phyloP scores from a whole-genome alignment of 2,113 vertebrate genomes.

The Solea solea region DNA sequence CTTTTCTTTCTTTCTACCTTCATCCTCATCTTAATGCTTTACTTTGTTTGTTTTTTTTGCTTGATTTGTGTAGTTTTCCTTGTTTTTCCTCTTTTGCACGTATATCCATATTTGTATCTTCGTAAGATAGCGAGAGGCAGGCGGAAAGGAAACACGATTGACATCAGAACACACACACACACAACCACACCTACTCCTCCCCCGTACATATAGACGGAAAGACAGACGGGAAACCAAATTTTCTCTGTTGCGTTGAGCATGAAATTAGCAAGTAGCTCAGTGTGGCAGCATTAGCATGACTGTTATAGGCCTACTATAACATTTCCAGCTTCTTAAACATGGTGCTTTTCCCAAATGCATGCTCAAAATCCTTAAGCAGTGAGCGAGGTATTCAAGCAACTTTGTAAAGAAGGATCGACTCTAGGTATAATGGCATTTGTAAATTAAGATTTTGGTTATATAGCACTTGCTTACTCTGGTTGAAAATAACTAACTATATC shows the following conservation, averaged over 20 bases:
- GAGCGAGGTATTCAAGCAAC: slow-evolving; percentile 20
- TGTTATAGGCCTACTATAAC: slow-evolving; percentile 72
- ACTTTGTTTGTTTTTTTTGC: not conserved
- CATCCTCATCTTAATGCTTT: not conserved
- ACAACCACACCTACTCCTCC: slow-evolving; percentile 10
- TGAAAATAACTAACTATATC: not conserved
- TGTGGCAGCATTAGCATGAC: slow-evolving; percentile 76
- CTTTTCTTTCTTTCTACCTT: slow-evolving; percentile 11
- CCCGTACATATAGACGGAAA: slow-evolving; percentile 27
- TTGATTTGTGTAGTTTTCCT: not conserved
- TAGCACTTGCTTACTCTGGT: not conserved
- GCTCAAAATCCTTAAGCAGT: slow-evolving; percentile 26
- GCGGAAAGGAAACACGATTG: slow-evolving; percentile 32
- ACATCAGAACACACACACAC: slow-evolving; percentile 26
- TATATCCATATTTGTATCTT: slow-evolving; percentile 22
- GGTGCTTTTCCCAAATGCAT: slow-evolving; percentile 36
- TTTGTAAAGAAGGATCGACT: slow-evolving; percentile 16
- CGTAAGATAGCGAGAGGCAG: slow-evolving; percentile 2
- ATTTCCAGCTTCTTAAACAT: slow-evolving; percentile 58
- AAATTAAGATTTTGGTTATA: too few species aligned
- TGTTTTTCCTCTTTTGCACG: not conserved
- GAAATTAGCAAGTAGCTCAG: slow-evolving; percentile 78
- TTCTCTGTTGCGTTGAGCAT: slow-evolving; percentile 76
- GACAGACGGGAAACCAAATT: slow-evolving; percentile 71
- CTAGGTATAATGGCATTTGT: too few species aligned